Percentiles rank a stretch among this genome's conserved stretches.
These are phyloP conservation scores for Zhengitettix transpicula DNA, from an alignment of 2,888 invertebrate species.

Conservation along the genomic window DNA sequence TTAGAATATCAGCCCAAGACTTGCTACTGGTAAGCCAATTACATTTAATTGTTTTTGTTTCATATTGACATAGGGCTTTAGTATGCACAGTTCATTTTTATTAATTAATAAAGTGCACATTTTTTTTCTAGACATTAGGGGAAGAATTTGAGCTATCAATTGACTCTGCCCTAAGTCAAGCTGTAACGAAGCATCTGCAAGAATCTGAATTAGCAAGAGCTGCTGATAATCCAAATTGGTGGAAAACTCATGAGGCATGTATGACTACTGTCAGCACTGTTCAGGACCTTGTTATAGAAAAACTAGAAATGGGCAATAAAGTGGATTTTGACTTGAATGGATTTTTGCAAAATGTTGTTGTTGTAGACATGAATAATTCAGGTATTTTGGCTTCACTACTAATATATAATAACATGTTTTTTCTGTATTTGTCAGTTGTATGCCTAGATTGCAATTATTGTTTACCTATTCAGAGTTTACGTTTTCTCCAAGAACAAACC, in stretches of 20 bases:
- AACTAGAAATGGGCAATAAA: conserved; percentile 18
- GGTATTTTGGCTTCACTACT: conserved; percentile 21
- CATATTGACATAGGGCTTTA: too few relatives aligned
- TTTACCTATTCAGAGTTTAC: too few relatives aligned
- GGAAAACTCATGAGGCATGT: conserved; percentile 50
- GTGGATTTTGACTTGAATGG: conserved; percentile 21
- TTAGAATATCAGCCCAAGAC: conserved; percentile 47
- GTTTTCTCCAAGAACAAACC: too few relatives aligned
- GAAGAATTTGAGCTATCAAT: conserved; percentile 36
- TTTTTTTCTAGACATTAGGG: conserved; percentile 22
- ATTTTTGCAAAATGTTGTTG: conserved; percentile 31
- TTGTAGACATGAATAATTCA: conserved; percentile 28
- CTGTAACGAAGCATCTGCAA: conserved; percentile 40
- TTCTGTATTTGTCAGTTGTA: too few relatives aligned
- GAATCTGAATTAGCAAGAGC: conserved; percentile 34
- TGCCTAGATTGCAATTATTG: too few relatives aligned
- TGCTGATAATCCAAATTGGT: conserved; percentile 34
- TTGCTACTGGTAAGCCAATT: too few relatives aligned
- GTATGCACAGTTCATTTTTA: too few relatives aligned
- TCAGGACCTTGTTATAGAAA: conserved; percentile 29
- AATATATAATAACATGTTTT: too few relatives aligned
- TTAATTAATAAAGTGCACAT: too few relatives aligned
- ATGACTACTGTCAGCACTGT: conserved; percentile 42
- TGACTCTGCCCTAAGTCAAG: conserved; percentile 36
- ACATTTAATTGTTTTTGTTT: too few relatives aligned